Evolutionary conservation across 2,888 invertebrate genomes (phyloP).

Genomic region (Trichacis sp.): DNA sequence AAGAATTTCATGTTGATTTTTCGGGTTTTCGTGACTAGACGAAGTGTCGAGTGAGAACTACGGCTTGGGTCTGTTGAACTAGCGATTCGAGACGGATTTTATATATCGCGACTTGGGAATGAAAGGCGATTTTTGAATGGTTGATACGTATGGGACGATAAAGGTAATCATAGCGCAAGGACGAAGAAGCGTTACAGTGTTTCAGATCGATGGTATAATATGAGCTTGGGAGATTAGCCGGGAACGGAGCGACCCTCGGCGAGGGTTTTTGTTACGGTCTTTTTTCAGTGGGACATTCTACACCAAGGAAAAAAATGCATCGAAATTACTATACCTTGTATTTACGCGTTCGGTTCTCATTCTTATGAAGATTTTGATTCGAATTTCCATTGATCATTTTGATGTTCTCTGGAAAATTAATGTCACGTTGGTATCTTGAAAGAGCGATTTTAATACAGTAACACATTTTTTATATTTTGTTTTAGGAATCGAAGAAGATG

Average conservation of each 20-base stretch:
- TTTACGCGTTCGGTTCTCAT: too few species aligned
- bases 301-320: too few species aligned
- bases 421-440: too few species aligned
- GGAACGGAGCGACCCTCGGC: slow-evolving; percentile 21
- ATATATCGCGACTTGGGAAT: neutral
- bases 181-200: slow-evolving; percentile 35
- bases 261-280: slow-evolving; percentile 3
- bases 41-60: neutral
- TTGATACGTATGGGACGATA: neutral
- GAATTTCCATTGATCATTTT: too few species aligned
- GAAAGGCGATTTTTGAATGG: slow-evolving; percentile 2
- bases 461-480: too few species aligned
- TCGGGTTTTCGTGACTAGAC: slow-evolving; percentile 1
- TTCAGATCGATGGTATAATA: slow-evolving; percentile 46
- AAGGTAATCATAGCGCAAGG: neutral
- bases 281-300: too few species aligned
- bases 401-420: too few species aligned
- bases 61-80: slow-evolving; percentile 19
- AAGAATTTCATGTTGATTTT: slow-evolving; percentile 33
- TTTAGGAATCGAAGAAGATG: too few species aligned
- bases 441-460: too few species aligned
- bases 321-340: too few species aligned
- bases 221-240: slow-evolving; percentile 30
- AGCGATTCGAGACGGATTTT: slow-evolving; percentile 8
- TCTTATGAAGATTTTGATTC: too few species aligned